Percentiles rank a stretch among this genome's conserved stretches.
These are phyloP conservation scores for Cenopis cana DNA, from an alignment of 2,888 invertebrate genomes.

Conservation along the genomic window DNA sequence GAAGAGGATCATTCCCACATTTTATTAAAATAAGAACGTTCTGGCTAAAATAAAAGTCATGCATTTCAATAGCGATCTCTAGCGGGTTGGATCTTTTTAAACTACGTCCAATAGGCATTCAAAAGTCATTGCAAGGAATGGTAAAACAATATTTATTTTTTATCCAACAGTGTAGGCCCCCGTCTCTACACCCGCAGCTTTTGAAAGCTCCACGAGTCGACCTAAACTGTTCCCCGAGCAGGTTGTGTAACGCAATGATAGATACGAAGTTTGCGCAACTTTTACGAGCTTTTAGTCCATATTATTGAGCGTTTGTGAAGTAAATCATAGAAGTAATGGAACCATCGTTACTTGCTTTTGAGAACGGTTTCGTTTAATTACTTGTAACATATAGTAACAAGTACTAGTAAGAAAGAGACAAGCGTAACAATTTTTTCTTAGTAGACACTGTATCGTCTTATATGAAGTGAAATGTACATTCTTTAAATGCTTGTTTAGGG, in stretches of 20 bases:
- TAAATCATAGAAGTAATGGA: slow-evolving; percentile 17
- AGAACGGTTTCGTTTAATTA: slow-evolving; percentile 9
- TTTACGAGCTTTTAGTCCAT: slow-evolving; percentile 28
- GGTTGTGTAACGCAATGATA: slow-evolving; percentile 33
- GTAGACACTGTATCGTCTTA: background rate
- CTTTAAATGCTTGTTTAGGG: background rate
- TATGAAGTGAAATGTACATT: background rate
- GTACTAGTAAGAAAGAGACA: background rate
- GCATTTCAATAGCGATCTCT: too few relatives aligned
- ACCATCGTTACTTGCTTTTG: background rate
- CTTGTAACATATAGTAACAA: background rate
- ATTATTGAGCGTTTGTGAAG: slow-evolving; percentile 31
- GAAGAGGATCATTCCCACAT: too few relatives aligned
- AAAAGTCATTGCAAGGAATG: too few relatives aligned
- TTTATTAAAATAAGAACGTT: too few relatives aligned
- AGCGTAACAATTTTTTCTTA: background rate
- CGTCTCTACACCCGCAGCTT: background rate
- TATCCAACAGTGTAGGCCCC: background rate
- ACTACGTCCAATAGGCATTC: too few relatives aligned
- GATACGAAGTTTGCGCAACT: slow-evolving; percentile 28
- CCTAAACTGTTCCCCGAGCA: slow-evolving; percentile 24
- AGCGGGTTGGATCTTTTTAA: too few relatives aligned
- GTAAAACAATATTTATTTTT: background rate
- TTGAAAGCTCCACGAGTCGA: slow-evolving; percentile 20
- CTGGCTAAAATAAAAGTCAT: too few relatives aligned